These are phyloP conservation scores for Drosophila meridiana DNA, from an alignment of 2,888 invertebrate genomes.

Conservation along the genomic window DNA sequence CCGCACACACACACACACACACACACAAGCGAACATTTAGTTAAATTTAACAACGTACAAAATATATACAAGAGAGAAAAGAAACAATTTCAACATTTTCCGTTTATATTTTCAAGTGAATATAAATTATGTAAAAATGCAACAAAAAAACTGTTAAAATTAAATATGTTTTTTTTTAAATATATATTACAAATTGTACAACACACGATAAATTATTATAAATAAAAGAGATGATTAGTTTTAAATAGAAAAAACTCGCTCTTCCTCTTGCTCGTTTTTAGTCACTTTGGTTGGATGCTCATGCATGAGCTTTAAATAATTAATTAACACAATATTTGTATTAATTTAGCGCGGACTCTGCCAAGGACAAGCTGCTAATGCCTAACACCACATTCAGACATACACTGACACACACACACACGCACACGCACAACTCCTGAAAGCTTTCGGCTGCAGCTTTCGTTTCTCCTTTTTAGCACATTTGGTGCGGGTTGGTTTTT, in stretches of 20 bases:
- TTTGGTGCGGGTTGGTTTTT: conserved; percentile 23
- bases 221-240: conserved; percentile 69
- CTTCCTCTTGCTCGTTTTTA: not conserved
- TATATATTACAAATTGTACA: conserved; percentile 53
- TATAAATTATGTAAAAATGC: conserved; percentile 70
- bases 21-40: conserved; percentile 33
- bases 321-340: conserved; percentile 66
- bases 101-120: conserved; percentile 67
- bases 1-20: not conserved
- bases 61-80: conserved; percentile 4
- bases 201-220: conserved; percentile 52
- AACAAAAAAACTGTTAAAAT: conserved; percentile 39
- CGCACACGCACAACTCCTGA: conserved; percentile 16
- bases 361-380: conserved; percentile 55
- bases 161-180: conserved; percentile 18
- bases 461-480: conserved; percentile 61
- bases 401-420: not conserved
- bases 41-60: conserved; percentile 43
- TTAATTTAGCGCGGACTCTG: conserved; percentile 53
- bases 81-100: conserved; percentile 49
- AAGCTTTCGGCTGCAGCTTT: conserved; percentile 56
- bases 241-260: conserved; percentile 56
- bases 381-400: not conserved
- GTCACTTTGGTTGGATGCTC: conserved; percentile 13
- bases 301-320: conserved; percentile 54